Conservation (phyloP, 37 sponge, comb jelly and placozoan genomes). For the Amphimedon queenslandica region DNA sequence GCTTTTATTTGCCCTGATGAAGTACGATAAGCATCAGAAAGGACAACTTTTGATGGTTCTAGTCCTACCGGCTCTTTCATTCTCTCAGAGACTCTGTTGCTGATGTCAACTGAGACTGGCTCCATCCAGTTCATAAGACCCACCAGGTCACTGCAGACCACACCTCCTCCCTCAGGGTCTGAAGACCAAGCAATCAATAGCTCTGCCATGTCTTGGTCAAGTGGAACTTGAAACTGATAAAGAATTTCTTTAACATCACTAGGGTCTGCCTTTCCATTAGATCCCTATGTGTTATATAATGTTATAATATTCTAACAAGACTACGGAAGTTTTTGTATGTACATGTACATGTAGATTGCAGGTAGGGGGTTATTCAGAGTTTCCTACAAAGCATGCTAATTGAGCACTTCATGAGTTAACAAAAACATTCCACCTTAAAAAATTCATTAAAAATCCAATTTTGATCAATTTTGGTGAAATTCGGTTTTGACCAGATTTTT, state of each 20-base stretch:
- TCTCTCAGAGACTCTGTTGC: neutral
- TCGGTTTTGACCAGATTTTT: no score
- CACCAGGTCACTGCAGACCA: slow-evolving; percentile 46
- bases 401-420: no score
- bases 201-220: slow-evolving; percentile 75
- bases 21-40: slow-evolving; percentile 39
- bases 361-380: no score
- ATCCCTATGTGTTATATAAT: slow-evolving; percentile 34
- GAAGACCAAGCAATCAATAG: slow-evolving; percentile 80
- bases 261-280: slow-evolving; percentile 37
- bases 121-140: slow-evolving; percentile 89
- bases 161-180: slow-evolving; percentile 17
- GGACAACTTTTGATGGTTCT: neutral
- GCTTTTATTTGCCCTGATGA: slow-evolving; percentile 80
- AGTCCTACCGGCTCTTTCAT: neutral
- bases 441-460: no score
- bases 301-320: neutral
- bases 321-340: neutral
- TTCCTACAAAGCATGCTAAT: no score
- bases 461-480: no score
- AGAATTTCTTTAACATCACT: slow-evolving; percentile 49
- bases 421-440: no score
- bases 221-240: slow-evolving; percentile 85
- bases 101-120: slow-evolving; percentile 34
- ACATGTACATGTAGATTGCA: no score